phyloP scores from a whole-genome alignment of 2,797 vertebrate species.

The Coluber constrictor region DNA sequence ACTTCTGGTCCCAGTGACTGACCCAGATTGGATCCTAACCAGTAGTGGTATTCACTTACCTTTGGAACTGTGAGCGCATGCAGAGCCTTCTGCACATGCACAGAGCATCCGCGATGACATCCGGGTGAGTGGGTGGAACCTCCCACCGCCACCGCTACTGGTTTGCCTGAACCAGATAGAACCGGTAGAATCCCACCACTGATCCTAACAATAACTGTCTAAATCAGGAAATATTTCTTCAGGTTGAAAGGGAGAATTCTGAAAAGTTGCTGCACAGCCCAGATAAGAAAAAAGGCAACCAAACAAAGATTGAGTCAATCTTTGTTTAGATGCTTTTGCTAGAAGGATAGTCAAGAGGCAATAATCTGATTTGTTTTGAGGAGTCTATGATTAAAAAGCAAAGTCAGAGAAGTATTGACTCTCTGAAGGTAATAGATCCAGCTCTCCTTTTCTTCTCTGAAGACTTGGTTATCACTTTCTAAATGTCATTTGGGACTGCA shows the following conservation, averaged over 20 bases:
- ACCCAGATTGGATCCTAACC: not conserved
- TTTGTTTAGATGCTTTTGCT: not conserved
- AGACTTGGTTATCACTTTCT: not conserved
- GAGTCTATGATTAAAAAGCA: not conserved
- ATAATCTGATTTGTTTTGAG: not conserved
- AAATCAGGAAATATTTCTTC: not conserved
- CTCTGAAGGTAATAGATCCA: not conserved
- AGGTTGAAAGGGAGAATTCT: not conserved
- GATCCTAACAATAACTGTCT: not conserved
- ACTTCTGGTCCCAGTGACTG: not conserved
- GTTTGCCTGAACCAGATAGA: too few relatives aligned
- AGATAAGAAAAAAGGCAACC: not conserved
- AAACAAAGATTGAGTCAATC: not conserved
- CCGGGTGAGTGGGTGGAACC: too few relatives aligned
- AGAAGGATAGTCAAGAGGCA: not conserved
- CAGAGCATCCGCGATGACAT: too few relatives aligned
- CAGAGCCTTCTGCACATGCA: too few relatives aligned
- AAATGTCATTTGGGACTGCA: not conserved
- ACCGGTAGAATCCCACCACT: too few relatives aligned
- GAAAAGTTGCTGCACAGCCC: not conserved
- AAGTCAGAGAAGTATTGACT: not conserved
- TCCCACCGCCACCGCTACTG: too few relatives aligned
- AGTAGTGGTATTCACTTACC: too few relatives aligned
- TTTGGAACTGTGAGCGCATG: too few relatives aligned
- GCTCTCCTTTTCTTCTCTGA: not conserved